Conservation (phyloP, 2,888 invertebrate species). For the Parnassius glacialis region DNA sequence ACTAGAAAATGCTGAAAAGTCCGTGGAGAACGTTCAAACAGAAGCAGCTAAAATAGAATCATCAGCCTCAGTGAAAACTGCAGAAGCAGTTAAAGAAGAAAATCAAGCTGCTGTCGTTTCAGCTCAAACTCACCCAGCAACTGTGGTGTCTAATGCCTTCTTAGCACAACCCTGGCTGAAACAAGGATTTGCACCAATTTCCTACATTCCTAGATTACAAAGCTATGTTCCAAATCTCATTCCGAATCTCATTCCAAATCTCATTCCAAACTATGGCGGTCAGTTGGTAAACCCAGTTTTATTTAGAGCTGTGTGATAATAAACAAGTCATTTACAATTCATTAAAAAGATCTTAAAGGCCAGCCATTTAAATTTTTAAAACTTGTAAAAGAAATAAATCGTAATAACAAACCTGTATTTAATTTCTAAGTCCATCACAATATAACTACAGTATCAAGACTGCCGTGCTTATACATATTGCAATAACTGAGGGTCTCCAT, state of each 20-base stretch:
- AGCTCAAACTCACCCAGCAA: constrained; percentile 13
- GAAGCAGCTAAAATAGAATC: constrained; percentile 37
- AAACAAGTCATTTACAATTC: constrained; percentile 2
- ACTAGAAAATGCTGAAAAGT: constrained; percentile 28
- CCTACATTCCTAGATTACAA: constrained; percentile 17
- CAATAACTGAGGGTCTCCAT: constrained; percentile 1
- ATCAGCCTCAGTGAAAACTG: constrained; percentile 14
- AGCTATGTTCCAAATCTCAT: constrained; percentile 4
- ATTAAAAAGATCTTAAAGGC: constrained; percentile 2
- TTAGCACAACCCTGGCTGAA: constrained; percentile 20
- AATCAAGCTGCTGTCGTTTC: constrained; percentile 1
- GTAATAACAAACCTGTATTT: constrained; percentile 9
- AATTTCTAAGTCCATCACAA: constrained; percentile 11
- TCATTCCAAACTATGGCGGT: constrained; percentile 10
- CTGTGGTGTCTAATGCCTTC: constrained; percentile 5
- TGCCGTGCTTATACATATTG: too few relatives aligned
- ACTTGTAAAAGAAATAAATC: constrained; percentile 14
- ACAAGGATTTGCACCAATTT: constrained; percentile 16
- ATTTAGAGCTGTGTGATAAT: constrained; percentile 18
- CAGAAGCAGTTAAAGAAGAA: constrained; percentile 11
- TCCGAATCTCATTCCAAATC: too few relatives aligned
- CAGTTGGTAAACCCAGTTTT: constrained; percentile 11
- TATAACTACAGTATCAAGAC: too few relatives aligned
- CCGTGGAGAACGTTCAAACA: constrained; percentile 32
- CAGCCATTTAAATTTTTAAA: too few relatives aligned